Base-by-base conservation (phyloP, 2,888 invertebrate species). In the Zootermopsis nevadensis region DNA sequence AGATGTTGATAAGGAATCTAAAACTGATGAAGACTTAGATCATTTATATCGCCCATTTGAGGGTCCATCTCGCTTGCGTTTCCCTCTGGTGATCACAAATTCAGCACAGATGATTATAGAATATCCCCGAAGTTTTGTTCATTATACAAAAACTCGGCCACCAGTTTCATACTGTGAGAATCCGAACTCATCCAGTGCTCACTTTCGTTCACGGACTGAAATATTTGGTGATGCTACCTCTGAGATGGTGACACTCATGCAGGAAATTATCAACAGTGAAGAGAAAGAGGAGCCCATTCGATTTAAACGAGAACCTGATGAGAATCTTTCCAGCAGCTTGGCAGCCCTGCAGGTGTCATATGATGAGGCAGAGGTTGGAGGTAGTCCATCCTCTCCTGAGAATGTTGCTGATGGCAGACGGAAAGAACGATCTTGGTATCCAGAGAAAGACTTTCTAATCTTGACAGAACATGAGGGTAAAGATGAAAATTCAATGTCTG, bases 281-380 rank as follows among this genome's bases (percentile, higher is more conserved):
- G 48, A n/a, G 35, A 27, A n/a, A 2, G 81, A 67, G 10, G 77
- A 67, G 42, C 38, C 38, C 10, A 33, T 53, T 35, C 53, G n/a
- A 30, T 33, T 53, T 30, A 77, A 79, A 42, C 35, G 31, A 15
- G 82, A 82, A 30, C 27, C 24, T 42, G 82, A 72, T 53, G 82
- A 77, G 15, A 84, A 66, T 53, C 42, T 84, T 27, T 82, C 84
- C 2, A 84, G 66, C 48, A 84, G 84, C 38, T 66, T 84, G 30
- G 80, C 84, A 33, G 84, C 84, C 1, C 67, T 84, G 27, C 82
- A 84, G 42, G 84, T 84, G 22, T 82, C 84, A 27, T 84, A 84
- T 31, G 84, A 84, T 76, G 84, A 84, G 76, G 79, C 60, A 42
- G 84, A 84, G 33, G 66, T 76, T n/a, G 83, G 81, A 12, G 84